Conservation (phyloP, 2,797 vertebrate species). For the Falco naumanni region DNA sequence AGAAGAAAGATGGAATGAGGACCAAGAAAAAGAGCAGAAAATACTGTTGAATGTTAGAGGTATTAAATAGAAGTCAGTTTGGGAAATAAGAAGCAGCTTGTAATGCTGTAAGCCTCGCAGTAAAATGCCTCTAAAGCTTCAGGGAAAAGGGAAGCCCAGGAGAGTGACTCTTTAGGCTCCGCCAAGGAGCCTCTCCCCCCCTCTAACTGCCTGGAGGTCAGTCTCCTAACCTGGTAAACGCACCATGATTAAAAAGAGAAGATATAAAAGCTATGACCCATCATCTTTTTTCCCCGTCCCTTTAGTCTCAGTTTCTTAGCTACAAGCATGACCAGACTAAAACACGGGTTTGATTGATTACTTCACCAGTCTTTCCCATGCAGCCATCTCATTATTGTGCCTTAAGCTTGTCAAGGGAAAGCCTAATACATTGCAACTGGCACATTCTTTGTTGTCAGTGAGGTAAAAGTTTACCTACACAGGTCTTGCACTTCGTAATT, state of each 20-base stretch:
- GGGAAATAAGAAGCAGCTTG: not conserved
- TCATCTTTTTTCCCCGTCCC: not conserved
- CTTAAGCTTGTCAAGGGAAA: slow-evolving; percentile 65
- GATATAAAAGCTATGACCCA: not conserved
- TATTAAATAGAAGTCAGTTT: not conserved
- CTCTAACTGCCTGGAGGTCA: not conserved
- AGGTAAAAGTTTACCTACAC: slow-evolving; percentile 34
- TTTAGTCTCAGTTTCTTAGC: slow-evolving; percentile 16
- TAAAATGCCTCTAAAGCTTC: not conserved
- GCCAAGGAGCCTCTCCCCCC: not conserved
- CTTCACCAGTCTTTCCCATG: slow-evolving; percentile 40
- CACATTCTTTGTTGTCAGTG: slow-evolving; percentile 51
- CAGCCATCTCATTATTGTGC: slow-evolving; percentile 33
- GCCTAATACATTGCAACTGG: slow-evolving; percentile 17
- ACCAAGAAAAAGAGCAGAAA: not conserved
- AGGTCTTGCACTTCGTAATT: slow-evolving; percentile 17
- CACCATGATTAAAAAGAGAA: not conserved
- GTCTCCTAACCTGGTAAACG: not conserved
- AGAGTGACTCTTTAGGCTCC: not conserved
- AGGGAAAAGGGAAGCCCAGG: not conserved
- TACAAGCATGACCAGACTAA: not conserved
- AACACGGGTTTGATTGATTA: slow-evolving; percentile 36
- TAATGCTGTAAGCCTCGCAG: not conserved
- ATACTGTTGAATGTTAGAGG: not conserved
- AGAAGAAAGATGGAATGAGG: not conserved